Evolutionary conservation across 2,888 invertebrate genomes (phyloP), one percentile per base, ranked within the genome.

Genomic region (Conops quadrifasciatus): DNA sequence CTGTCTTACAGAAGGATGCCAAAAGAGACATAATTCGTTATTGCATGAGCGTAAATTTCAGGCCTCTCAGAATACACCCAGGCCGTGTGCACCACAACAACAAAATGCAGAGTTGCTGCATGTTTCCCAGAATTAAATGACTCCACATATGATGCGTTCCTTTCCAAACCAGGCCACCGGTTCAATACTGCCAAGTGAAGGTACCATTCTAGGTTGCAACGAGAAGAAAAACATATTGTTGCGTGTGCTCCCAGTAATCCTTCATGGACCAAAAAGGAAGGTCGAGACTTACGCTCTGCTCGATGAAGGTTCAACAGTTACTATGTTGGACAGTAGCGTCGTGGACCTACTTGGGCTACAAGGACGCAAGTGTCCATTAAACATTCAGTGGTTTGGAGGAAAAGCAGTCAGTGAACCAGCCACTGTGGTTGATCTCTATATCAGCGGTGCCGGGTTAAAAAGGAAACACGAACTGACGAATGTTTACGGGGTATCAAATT

Each of bases 61-160:
- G 2, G 72, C 67, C 56, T 24, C 62, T 73, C 21, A 73, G 71
- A n/a, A 75, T 71, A 71, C 71, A 67, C 36, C 75, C 73, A 62
- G 60, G 49, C n/a, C 49, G n/a, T 16, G 3, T 3, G 4, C 56
- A 11, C 13, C n/a, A 56, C 56, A 56, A 56, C 63, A 47, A 63
- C 16, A 24, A 36, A 63, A 11, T 13, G 19, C 19, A 47, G 63
- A 64, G 21, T 16, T 19, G 19, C 16, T 43, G 16, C 26, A 43
- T 21, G 16, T n/a, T 16, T 45, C 15, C 24, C n/a, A n/a, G 2
- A 49, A 16, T 16, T 2, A 24, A n/a, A n/a, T n/a, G n/a, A n/a
- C n/a, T n/a, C n/a, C n/a, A n/a, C n/a, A n/a, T n/a, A n/a, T n/a
- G n/a, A n/a, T n/a, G n/a, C n/a, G n/a, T n/a, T n/a, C n/a, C n/a